Evolutionary conservation across 1,140 invertebrate genomes (phyloP).

Genomic region (Ephestia elutella): DNA sequence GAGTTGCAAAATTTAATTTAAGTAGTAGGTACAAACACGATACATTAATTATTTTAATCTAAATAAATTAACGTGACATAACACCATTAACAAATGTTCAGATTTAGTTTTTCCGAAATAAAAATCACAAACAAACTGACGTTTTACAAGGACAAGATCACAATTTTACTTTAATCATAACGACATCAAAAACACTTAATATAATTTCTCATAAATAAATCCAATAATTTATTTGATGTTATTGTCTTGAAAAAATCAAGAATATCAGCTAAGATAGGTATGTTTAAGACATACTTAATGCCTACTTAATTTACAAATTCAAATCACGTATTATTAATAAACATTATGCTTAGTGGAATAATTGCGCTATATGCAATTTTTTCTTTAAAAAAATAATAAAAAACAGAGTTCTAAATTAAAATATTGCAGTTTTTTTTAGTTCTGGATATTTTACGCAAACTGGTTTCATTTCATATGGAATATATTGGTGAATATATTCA

Average conservation of each 20-base stretch:
- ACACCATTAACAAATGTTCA: background rate
- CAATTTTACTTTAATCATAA: background rate
- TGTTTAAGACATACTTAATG: background rate
- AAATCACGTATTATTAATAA: background rate
- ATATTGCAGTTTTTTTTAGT: too few species aligned
- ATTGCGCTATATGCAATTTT: background rate
- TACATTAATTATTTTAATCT: conserved; percentile 3
- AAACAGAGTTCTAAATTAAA: too few species aligned
- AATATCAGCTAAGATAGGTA: background rate
- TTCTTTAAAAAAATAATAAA: too few species aligned
- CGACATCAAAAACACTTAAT: background rate
- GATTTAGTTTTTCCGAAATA: background rate
- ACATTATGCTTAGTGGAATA: conserved; percentile 1
- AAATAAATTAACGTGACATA: background rate
- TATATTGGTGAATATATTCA: too few species aligned
- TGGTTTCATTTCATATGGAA: too few species aligned
- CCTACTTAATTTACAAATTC: background rate
- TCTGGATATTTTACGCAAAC: too few species aligned
- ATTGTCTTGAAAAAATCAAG: background rate
- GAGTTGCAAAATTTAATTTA: conserved; percentile 28
- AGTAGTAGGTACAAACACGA: conserved; percentile 2
- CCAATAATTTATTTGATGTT: background rate
- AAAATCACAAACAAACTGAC: background rate
- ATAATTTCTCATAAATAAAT: background rate
- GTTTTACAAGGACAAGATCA: background rate